These are phyloP conservation scores for Pardosa pseudoannulata DNA, from an alignment of 2,888 invertebrate species.

Conservation along the genomic window DNA sequence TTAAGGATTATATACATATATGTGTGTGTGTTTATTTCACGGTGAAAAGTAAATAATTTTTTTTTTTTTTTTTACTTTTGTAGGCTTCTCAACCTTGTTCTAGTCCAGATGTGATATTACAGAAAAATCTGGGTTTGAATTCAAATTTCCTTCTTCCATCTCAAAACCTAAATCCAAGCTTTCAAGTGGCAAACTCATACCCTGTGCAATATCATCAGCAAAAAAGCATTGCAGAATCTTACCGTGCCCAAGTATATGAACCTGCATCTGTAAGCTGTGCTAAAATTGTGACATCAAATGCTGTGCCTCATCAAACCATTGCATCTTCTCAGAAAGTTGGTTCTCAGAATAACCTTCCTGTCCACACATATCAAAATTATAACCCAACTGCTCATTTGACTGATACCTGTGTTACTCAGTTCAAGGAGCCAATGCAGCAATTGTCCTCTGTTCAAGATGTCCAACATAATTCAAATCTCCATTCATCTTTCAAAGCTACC, in stretches of 20 bases:
- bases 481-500: neutral
- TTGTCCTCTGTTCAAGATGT: neutral
- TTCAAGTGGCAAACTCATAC: constrained; percentile 7
- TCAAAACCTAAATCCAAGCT: constrained; percentile 4
- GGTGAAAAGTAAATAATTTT: no score
- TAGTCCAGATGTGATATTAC: constrained; percentile 17
- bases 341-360: constrained; percentile 34
- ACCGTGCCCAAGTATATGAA: constrained; percentile 21
- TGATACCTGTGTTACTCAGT: neutral
- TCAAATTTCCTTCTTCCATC: neutral
- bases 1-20: no score
- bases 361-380: constrained; percentile 45
- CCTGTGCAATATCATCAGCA: constrained; percentile 6
- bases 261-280: constrained; percentile 35
- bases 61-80: neutral
- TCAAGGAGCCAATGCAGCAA: neutral
- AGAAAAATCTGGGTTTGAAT: constrained; percentile 16
- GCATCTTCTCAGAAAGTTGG: constrained; percentile 50
- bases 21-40: no score
- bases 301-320: constrained; percentile 49
- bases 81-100: constrained; percentile 4
- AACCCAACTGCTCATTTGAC: constrained; percentile 2
- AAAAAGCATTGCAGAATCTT: constrained; percentile 4
- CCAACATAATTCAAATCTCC: neutral
- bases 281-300: constrained; percentile 54